Evolutionary conservation across 2,797 vertebrate genomes (phyloP).

Genomic region (Pachyuromys duprasi): DNA sequence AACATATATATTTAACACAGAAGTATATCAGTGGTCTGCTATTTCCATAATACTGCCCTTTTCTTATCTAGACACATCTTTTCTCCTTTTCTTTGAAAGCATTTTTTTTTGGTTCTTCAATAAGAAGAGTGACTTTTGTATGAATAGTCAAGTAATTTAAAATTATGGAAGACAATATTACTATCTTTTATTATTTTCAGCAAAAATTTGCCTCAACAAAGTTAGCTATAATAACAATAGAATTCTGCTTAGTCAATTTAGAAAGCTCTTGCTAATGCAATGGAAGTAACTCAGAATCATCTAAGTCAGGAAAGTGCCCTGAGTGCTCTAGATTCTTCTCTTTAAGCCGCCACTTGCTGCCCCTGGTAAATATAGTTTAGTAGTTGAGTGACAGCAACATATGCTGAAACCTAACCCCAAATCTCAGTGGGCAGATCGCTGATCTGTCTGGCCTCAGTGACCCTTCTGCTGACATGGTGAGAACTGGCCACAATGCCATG

Average conservation of each 20-base stretch:
- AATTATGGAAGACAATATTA: not conserved
- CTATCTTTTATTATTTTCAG: not conserved
- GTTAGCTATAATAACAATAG: not conserved
- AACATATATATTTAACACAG: not conserved
- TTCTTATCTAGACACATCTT: not conserved
- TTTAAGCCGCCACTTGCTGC: conserved; percentile 54
- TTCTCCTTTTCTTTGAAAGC: not conserved
- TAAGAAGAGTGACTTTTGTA: not conserved
- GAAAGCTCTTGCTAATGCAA: not conserved
- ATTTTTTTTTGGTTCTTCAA: not conserved
- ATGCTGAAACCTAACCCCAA: conserved; percentile 71
- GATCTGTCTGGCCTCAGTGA: conserved; percentile 27
- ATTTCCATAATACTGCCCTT: not conserved
- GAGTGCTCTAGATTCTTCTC: conserved; percentile 41
- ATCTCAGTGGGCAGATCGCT: conserved; percentile 47
- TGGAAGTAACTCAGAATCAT: not conserved
- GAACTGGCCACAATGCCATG: not conserved
- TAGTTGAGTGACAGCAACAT: conserved; percentile 72
- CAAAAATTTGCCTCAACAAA: not conserved
- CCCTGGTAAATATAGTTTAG: conserved; percentile 69
- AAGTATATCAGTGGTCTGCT: not conserved
- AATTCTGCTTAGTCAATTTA: conserved; percentile 28
- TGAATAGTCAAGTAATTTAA: not conserved
- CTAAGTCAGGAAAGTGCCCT: conserved; percentile 3
- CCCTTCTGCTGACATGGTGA: conserved; percentile 38